phyloP scores from a whole-genome alignment of 2,113 vertebrate genomes.

The Nettapus auritus region DNA sequence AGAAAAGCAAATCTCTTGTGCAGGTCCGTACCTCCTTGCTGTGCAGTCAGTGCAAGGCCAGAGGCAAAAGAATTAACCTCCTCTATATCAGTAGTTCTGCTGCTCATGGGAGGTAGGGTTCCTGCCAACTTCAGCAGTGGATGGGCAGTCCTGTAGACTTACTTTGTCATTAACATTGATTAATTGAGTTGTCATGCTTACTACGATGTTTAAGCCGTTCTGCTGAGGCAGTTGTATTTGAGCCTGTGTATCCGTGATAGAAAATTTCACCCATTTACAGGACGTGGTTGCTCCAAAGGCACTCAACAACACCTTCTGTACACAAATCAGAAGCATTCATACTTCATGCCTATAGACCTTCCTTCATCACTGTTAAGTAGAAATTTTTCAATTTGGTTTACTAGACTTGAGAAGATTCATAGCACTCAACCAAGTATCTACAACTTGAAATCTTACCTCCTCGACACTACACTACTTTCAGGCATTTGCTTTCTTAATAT shows the following conservation, averaged over 20 bases:
- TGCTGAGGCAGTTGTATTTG: neutral
- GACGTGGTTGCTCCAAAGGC: neutral
- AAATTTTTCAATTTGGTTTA: neutral
- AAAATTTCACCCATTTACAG: neutral
- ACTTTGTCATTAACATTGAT: neutral
- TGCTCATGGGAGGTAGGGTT: fast-evolving
- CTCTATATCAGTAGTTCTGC: neutral
- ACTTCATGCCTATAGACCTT: neutral
- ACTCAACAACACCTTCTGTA: neutral
- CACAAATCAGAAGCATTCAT: neutral
- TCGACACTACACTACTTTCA: neutral
- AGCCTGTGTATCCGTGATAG: neutral
- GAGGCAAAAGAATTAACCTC: neutral
- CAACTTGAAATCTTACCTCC: neutral
- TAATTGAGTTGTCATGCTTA: neutral
- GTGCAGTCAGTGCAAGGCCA: neutral
- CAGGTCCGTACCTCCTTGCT: neutral
- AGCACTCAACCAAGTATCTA: neutral
- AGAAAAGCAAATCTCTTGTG: neutral
- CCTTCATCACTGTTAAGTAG: neutral
- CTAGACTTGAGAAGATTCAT: neutral
- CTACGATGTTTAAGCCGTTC: neutral
- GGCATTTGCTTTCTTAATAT: neutral
- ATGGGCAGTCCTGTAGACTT: neutral
- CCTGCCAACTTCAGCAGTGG: neutral